Conservation (phyloP, 2,113 vertebrate species). For the Paralichthys olivaceus region DNA sequence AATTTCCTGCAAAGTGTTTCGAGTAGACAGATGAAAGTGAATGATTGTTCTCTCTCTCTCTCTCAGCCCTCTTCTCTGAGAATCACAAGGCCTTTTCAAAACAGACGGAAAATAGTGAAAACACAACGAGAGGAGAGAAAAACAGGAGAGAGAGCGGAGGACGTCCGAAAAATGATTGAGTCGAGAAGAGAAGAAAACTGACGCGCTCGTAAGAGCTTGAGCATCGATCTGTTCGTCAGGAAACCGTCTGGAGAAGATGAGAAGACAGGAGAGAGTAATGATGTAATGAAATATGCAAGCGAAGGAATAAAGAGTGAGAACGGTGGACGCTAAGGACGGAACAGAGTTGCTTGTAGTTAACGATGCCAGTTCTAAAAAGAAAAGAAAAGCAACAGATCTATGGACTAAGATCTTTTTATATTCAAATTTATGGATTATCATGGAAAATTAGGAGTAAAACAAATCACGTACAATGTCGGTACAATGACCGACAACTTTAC, state of each 20-base stretch:
- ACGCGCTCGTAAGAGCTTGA: neutral
- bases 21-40: constrained; percentile 55
- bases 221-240: constrained; percentile 9
- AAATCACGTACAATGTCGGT: no score
- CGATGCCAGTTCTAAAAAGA: neutral
- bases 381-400: neutral
- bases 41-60: constrained; percentile 37
- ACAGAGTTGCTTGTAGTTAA: neutral
- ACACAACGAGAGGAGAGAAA: no score
- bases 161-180: constrained; percentile 1
- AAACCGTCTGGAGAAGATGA: constrained; percentile 6
- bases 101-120: no score
- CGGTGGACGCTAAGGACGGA: no score
- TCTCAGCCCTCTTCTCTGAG: constrained; percentile 22
- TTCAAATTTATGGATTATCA: neutral
- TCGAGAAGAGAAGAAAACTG: constrained; percentile 10
- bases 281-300: neutral
- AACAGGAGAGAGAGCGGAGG: neutral
- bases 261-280: neutral
- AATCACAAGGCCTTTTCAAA: constrained; percentile 55
- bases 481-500: no score
- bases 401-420: neutral
- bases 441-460: no score
- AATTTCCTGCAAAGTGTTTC: constrained; percentile 68
- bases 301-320: neutral